Evolutionary conservation across 1,140 invertebrate genomes (phyloP).

Genomic region (Augochlora pura): DNA sequence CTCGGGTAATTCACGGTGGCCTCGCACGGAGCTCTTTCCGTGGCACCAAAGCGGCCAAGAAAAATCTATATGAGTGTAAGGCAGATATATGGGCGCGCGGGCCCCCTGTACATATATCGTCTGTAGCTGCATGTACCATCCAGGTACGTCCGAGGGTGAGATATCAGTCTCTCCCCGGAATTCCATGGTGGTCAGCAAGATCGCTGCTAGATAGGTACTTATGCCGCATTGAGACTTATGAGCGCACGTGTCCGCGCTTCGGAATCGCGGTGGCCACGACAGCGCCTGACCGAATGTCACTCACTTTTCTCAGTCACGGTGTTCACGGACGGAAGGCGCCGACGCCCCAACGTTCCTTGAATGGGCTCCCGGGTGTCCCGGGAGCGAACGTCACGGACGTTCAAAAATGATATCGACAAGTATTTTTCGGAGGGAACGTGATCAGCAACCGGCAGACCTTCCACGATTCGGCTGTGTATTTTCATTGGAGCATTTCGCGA

Average conservation of each 20-base stretch:
- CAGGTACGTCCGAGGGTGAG: not conserved
- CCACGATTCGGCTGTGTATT: too few relatives aligned
- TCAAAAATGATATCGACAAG: conserved; percentile 28
- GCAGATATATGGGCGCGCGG: not conserved
- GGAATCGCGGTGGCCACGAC: conserved; percentile 38
- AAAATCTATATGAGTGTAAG: conserved; percentile 15
- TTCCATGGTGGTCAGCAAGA: conserved; percentile 47
- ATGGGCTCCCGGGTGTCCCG: not conserved
- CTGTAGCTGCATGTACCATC: not conserved
- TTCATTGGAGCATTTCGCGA: too few relatives aligned
- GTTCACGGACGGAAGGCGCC: not conserved
- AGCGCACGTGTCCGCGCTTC: conserved; percentile 54
- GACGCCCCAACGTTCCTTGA: too few relatives aligned
- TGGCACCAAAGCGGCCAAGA: not conserved
- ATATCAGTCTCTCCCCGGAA: conserved; percentile 11
- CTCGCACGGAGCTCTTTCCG: conserved; percentile 10
- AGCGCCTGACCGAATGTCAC: conserved; percentile 39
- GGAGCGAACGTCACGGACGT: conserved; percentile 5
- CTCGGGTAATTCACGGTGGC: conserved; percentile 12
- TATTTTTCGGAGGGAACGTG: not conserved
- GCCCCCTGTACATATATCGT: not conserved
- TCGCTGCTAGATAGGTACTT: conserved; percentile 44
- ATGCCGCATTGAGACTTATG: conserved; percentile 58
- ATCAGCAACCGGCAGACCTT: conserved; percentile 12
- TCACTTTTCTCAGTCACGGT: conserved; percentile 28